Base-by-base conservation (phyloP, 2,113 vertebrate species). In the Silurus glanis region DNA sequence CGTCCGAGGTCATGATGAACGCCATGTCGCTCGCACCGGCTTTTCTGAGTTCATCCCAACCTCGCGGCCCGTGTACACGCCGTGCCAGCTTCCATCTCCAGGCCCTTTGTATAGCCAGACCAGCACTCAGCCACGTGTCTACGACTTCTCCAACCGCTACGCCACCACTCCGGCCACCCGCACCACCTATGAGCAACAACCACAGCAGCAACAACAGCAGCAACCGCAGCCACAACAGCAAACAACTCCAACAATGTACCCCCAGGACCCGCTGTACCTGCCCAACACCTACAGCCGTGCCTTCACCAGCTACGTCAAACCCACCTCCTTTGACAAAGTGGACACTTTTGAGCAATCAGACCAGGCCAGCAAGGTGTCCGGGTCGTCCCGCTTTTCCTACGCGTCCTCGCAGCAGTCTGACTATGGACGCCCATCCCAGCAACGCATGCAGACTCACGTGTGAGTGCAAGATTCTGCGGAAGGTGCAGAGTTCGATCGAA, bases 381-480 rank as follows among this genome's bases (percentile, higher is more conserved):
- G 94, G 85, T 95, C 95, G 0, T 95, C 95, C 2, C 95, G 95
- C 12, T 97, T 96, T 86, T 96, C 97, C n/a, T 97, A 96, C 45
- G 95, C 96, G 67, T 95, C 96, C 23, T 96, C 96, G 72, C 95
- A 96, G 92, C 94, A 94, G 92, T 96, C 92, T 56, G 95, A 96
- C 91, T 96, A 94, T 25, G 94, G 96, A 55, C 93, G 95, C 14
- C 96, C 95, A 5, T 94, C 95, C 49, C 96, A 97, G 25, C 93
- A 93, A 1, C 96, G 97, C 83, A 97, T 97, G 95, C 97, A 98
- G 93, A 98, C 97, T 82, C 97, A 98, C 3, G 97, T 98, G 91
- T 98, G 95, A 97, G 78, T 10, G 5, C 78, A 28, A 61, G 78
- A 61, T 19, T 80, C 37, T 45, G 56, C 56, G 13, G 25, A 79